Conservation (phyloP, 2,888 invertebrate genomes). For the Malacosoma neustria region DNA sequence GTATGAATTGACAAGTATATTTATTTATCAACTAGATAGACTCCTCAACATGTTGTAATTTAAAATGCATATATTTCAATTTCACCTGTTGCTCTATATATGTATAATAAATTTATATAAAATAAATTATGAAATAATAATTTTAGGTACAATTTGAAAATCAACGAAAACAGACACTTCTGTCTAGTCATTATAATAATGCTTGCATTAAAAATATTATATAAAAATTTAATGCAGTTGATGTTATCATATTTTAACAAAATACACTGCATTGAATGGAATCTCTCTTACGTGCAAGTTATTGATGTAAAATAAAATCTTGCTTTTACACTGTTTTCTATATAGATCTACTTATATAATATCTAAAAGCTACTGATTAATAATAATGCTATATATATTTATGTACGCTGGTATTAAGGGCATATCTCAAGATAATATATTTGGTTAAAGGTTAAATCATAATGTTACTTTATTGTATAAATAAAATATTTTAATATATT, state of each 20-base stretch:
- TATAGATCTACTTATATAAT: not conserved
- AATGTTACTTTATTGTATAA: too few relatives aligned
- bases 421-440: not conserved
- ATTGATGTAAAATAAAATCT: not conserved
- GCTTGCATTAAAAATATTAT: conserved; percentile 29
- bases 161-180: conserved; percentile 62
- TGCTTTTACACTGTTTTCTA: not conserved
- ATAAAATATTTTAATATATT: too few relatives aligned
- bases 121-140: conserved; percentile 28
- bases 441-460: too few relatives aligned
- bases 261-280: not conserved
- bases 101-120: conserved; percentile 17
- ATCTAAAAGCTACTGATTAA: not conserved
- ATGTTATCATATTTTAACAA: not conserved
- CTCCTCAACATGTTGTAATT: too few relatives aligned
- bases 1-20: too few relatives aligned
- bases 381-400: not conserved
- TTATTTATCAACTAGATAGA: too few relatives aligned
- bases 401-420: not conserved
- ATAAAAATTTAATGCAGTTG: not conserved
- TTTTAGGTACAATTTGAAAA: conserved; percentile 38
- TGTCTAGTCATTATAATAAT: conserved; percentile 55
- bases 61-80: too few relatives aligned
- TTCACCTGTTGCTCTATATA: too few relatives aligned
- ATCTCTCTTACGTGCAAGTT: not conserved